Percentiles rank a stretch among this genome's conserved stretches.
These are phyloP conservation scores for Caenorhabditis tropicalis DNA, from an alignment of 1,140 invertebrate species.

Conservation along the genomic window DNA sequence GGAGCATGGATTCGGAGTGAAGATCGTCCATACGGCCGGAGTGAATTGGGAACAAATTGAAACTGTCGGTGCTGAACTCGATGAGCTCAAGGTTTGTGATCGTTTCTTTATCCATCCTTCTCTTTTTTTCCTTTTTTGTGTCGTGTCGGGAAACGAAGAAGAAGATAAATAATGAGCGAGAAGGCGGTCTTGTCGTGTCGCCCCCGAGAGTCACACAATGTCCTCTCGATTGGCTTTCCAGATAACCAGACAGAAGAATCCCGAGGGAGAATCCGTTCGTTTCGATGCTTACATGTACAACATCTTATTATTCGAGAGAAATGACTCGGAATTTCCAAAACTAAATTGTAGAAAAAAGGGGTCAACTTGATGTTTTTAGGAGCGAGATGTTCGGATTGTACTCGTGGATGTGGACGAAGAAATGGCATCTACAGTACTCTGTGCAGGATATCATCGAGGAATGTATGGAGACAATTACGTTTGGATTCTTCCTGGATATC, in stretches of 20 bases:
- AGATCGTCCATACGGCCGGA: conserved; percentile 88
- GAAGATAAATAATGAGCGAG: conserved; percentile 41
- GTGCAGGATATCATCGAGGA: conserved; percentile 78
- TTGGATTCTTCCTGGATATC: conserved; percentile 92
- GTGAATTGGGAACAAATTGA: conserved; percentile 86
- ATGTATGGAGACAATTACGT: conserved; percentile 91
- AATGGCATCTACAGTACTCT: conserved; percentile 91
- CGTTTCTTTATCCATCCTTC: conserved; percentile 28
- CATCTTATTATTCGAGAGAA: conserved; percentile 41
- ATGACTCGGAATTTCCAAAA: conserved; percentile 34
- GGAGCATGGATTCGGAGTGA: conserved; percentile 79
- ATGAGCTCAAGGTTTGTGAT: conserved; percentile 79
- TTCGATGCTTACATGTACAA: not conserved
- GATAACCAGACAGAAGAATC: conserved; percentile 29
- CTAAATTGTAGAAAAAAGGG: not conserved
- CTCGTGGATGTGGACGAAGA: conserved; percentile 93
- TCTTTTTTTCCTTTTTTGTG: conserved; percentile 28
- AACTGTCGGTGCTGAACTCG: conserved; percentile 77
- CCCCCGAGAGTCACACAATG: conserved; percentile 38
- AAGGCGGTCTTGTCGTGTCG: not conserved
- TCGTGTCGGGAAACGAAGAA: conserved; percentile 1
- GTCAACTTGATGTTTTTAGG: conserved; percentile 60
- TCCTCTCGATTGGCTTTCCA: conserved; percentile 43
- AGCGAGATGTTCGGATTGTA: conserved; percentile 91
- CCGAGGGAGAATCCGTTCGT: not conserved